Percentiles rank a stretch among this genome's conserved stretches.
These are phyloP conservation scores for Nephrotoma guestfalica DNA, from an alignment of 2,888 invertebrate genomes.

Conservation along the genomic window DNA sequence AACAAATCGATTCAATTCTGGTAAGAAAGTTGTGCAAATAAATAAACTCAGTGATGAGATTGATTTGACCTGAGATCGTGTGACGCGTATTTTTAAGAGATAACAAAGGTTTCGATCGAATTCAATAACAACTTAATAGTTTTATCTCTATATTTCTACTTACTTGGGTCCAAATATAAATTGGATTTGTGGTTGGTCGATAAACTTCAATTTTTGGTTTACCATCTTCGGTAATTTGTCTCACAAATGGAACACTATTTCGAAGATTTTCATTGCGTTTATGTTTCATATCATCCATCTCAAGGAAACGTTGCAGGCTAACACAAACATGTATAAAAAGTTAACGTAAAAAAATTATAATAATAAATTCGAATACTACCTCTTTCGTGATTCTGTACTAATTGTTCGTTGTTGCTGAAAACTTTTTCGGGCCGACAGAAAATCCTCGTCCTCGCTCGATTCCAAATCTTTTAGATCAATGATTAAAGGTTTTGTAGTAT, in stretches of 20 bases:
- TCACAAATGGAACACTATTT: slow-evolving; percentile 43
- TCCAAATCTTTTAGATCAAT: slow-evolving; percentile 29
- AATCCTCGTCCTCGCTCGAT: slow-evolving; percentile 34
- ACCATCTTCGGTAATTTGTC: slow-evolving; percentile 43
- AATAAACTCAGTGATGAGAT: neutral
- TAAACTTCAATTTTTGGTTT: slow-evolving; percentile 43
- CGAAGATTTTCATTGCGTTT: slow-evolving; percentile 45
- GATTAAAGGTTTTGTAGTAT: slow-evolving; percentile 32
- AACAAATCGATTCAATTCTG: neutral
- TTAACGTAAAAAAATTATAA: neutral
- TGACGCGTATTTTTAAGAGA: neutral
- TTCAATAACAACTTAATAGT: neutral
- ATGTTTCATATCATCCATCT: slow-evolving; percentile 45
- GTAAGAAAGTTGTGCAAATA: neutral
- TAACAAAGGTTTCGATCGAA: neutral
- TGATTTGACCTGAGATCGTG: neutral
- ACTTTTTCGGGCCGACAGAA: slow-evolving; percentile 40
- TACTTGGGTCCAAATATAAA: slow-evolving; percentile 36
- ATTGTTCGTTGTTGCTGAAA: slow-evolving; percentile 47
- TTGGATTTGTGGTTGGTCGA: slow-evolving; percentile 39
- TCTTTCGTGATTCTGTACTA: slow-evolving; percentile 46
- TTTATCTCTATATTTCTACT: slow-evolving; percentile 11
- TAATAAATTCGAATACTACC: slow-evolving; percentile 17
- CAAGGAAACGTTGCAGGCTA: slow-evolving; percentile 29
- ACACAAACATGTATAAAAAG: neutral